A percentile compares a stretch with the other conserved stretches of the same genome.
phyloP scores from a whole-genome alignment of 2,888 invertebrate genomes.

The Meiosimyza platycephala region DNA sequence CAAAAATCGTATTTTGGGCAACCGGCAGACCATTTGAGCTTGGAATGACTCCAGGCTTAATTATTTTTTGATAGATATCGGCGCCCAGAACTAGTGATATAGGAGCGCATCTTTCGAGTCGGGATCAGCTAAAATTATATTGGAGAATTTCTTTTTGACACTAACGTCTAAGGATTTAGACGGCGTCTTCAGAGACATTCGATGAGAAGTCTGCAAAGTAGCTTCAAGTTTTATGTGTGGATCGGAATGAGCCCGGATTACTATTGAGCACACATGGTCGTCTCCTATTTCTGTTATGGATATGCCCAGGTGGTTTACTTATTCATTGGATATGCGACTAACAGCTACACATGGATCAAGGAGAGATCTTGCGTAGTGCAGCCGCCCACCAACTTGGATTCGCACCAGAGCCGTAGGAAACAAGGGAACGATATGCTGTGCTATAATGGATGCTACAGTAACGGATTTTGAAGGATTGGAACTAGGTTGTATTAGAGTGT shows the following conservation, averaged over 20 bases:
- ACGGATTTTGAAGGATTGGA: no score
- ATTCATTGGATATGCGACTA: no score
- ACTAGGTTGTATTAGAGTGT: no score
- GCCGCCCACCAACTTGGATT: no score
- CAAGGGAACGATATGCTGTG: no score
- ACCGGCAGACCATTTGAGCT: conserved; percentile 8
- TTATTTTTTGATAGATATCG: neutral
- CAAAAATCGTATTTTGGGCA: conserved; percentile 4
- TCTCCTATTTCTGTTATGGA: no score
- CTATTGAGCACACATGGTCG: neutral
- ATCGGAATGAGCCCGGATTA: neutral
- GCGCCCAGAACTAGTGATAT: neutral
- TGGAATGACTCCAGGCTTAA: conserved; percentile 12
- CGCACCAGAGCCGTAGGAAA: no score
- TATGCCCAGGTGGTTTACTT: no score
- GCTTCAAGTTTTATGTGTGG: neutral
- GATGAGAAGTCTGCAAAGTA: no score
- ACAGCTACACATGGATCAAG: neutral
- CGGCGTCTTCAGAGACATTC: neutral
- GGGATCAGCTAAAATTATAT: neutral
- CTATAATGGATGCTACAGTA: no score
- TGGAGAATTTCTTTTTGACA: neutral
- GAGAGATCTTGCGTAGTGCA: no score
- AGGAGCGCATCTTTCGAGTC: neutral
- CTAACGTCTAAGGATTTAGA: neutral